Evolutionary conservation across 2,797 vertebrate genomes (phyloP).

Genomic region (Enteromius trimaculatus): DNA sequence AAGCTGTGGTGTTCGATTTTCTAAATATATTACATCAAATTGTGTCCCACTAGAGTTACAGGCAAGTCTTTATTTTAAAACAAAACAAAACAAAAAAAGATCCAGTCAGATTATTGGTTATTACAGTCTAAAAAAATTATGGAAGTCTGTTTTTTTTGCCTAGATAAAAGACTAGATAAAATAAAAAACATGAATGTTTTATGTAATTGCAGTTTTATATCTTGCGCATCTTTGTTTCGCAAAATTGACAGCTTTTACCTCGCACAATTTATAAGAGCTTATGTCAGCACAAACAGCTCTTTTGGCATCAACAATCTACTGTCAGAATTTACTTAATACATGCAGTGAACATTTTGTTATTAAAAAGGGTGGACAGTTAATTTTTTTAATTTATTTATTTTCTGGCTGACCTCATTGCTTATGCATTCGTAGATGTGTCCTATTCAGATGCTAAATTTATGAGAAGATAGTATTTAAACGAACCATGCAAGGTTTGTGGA

Average conservation of each 20-base stretch:
- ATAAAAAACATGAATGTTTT: not conserved
- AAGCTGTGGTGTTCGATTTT: too few relatives aligned
- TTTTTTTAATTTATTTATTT: not conserved
- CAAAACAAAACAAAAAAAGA: not conserved
- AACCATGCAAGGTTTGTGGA: not conserved
- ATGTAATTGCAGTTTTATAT: too few relatives aligned
- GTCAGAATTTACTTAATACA: not conserved
- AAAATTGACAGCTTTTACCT: not conserved
- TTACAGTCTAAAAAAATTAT: not conserved
- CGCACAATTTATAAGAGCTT: not conserved
- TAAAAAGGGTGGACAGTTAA: not conserved
- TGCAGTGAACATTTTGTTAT: not conserved
- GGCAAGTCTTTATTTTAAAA: not conserved
- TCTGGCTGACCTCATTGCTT: not conserved
- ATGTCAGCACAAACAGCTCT: not conserved
- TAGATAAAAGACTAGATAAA: not conserved
- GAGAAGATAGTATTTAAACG: not conserved
- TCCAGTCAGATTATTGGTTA: not conserved
- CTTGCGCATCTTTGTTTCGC: too few relatives aligned
- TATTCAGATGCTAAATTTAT: not conserved
- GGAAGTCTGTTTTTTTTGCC: not conserved
- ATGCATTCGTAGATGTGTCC: not conserved
- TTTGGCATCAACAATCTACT: not conserved
- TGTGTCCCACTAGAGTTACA: not conserved
- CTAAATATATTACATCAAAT: not conserved